Conservation (phyloP, 2,888 invertebrate species). For the Papilio gigon region DNA sequence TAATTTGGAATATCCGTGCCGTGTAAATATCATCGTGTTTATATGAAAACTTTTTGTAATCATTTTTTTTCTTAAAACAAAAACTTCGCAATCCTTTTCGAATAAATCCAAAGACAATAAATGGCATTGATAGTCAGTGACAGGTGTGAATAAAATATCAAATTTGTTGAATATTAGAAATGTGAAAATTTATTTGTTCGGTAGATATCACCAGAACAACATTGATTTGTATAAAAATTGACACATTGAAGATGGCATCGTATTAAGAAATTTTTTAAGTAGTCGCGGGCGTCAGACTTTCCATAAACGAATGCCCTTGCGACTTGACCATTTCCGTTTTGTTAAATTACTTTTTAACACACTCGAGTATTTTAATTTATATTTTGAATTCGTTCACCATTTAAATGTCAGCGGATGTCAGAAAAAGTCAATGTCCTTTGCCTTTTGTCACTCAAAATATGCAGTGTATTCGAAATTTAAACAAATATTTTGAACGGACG, state of each 20-base stretch:
- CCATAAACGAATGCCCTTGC: too few relatives aligned
- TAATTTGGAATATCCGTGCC: constrained; percentile 23
- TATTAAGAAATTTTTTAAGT: too few relatives aligned
- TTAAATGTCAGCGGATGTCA: constrained; percentile 1
- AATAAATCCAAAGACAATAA: too few relatives aligned
- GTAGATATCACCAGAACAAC: too few relatives aligned
- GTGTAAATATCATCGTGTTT: neutral
- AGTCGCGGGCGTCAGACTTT: too few relatives aligned
- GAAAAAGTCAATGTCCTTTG: constrained; percentile 22
- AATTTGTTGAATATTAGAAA: too few relatives aligned
- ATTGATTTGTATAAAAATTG: too few relatives aligned
- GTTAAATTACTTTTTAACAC: neutral
- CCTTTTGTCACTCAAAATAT: neutral
- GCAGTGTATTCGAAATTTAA: neutral
- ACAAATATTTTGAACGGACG: neutral
- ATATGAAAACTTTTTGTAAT: neutral
- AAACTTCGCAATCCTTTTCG: too few relatives aligned
- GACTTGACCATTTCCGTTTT: neutral
- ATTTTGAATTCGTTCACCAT: neutral
- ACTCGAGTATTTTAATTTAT: neutral
- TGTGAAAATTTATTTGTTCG: too few relatives aligned
- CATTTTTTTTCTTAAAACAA: neutral
- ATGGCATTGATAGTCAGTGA: too few relatives aligned
- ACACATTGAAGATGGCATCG: too few relatives aligned
- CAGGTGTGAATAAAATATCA: too few relatives aligned